Base-by-base conservation (phyloP, 37 sponge, comb jelly and placozoan species). In the Chondrosia reniformis region DNA sequence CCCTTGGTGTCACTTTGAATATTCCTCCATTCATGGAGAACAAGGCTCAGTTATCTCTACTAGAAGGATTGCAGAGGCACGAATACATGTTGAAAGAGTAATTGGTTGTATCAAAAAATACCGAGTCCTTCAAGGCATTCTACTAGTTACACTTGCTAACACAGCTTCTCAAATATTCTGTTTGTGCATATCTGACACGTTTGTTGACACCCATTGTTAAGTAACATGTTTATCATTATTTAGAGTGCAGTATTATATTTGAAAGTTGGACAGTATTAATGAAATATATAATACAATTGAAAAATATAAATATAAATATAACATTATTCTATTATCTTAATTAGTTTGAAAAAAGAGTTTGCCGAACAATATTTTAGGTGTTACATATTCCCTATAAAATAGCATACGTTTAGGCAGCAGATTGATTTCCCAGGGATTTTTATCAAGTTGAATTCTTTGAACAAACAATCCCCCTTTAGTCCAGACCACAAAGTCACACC, bases 51-150 rank as follows among this genome's bases (percentile, higher is more conserved):
- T 32, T 64, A 28, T 28, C 66, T 10, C 52, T 49, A 64, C 66
- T 19, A n/a, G 66, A 28, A 32, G 66, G 4, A 64, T 64, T 64
- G 66, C 66, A 33, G 66, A 64, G 7, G 2, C 32, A 64, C 2
- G 66, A 64, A 64, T 64, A 31, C 66, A 64, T 64, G 66, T 64
- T 21, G 66, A 64, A 28, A 27, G 66, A 33, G 66, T 28, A 4
- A 64, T 64, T 10, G 33, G 66, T 2, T 2, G 7, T 32, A 13
- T 4, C 34, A 32, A 64, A 10, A 64, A 64, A 32, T 64, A 32
- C 34, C 28, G 66, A 32, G 33, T 64, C 7, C 32, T 64, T 4
- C 34, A 4, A 4, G 34, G 7, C 2, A 7, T 64, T 32, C 3
- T 64, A 5, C 31, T 36, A 4, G 33, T 64, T 17, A 31, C 66